Conservation (phyloP, 2,888 invertebrate genomes). For the Achlya flavicornis region DNA sequence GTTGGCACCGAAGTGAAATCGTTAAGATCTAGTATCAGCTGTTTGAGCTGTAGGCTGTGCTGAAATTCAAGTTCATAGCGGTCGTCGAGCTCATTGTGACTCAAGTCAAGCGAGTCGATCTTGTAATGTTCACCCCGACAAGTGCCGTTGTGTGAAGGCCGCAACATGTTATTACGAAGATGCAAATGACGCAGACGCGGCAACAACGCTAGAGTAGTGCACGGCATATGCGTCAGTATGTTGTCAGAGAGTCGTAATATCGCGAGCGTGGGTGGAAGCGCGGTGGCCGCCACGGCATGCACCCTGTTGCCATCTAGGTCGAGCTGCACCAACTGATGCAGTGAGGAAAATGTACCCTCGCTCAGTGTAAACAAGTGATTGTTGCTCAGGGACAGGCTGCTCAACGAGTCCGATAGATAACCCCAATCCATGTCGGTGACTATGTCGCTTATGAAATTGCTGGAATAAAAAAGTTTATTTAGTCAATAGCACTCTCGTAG, state of each 20-base stretch:
- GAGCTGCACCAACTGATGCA: constrained; percentile 83
- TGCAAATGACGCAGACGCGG: constrained; percentile 86
- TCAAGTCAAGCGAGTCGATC: constrained; percentile 90
- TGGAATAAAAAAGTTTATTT: constrained; percentile 63
- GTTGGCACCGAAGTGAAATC: constrained; percentile 86
- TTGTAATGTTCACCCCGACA: constrained; percentile 74
- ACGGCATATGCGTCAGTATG: constrained; percentile 85
- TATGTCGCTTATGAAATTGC: constrained; percentile 86
- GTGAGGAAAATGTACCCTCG: constrained; percentile 82
- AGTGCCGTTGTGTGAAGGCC: constrained; percentile 38
- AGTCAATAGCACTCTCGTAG: too few relatives aligned
- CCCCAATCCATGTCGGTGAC: constrained; percentile 86
- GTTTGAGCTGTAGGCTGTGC: constrained; percentile 86
- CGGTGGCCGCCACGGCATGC: constrained; percentile 79
- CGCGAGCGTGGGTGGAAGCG: constrained; percentile 85
- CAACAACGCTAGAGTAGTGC: constrained; percentile 77
- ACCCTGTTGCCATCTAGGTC: constrained; percentile 88
- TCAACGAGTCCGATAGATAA: constrained; percentile 86
- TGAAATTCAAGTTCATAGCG: constrained; percentile 86
- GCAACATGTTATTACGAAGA: constrained; percentile 74
- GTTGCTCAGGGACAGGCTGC: constrained; percentile 89
- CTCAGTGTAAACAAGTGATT: constrained; percentile 85
- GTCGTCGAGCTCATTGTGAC: constrained; percentile 89
- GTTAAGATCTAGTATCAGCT: constrained; percentile 90
- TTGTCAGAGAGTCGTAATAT: constrained; percentile 87